Evolutionary conservation across 2,113 vertebrate species (phyloP).

Genomic region (Arizona elegans): DNA sequence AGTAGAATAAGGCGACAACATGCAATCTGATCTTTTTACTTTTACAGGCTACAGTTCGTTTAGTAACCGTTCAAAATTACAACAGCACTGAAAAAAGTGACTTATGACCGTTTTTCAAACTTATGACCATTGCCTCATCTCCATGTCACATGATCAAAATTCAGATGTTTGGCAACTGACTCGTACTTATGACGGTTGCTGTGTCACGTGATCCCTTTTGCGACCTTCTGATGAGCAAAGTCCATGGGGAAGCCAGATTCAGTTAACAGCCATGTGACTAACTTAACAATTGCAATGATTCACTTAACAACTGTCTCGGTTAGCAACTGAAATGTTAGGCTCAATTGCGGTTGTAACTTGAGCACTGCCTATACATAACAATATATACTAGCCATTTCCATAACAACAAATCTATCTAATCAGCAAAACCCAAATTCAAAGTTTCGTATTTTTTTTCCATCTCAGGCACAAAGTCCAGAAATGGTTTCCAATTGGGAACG

Average conservation of each 20-base stretch:
- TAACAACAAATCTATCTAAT: not conserved
- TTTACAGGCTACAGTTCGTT: no score
- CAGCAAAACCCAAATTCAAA: not conserved
- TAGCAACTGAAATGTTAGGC: not conserved
- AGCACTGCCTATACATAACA: not conserved
- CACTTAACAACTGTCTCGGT: not conserved
- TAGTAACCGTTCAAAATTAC: not conserved
- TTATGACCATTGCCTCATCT: not conserved
- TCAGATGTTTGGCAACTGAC: not conserved
- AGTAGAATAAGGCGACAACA: no score
- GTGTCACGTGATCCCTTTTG: not conserved
- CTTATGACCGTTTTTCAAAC: not conserved
- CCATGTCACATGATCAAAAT: not conserved
- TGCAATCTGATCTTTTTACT: no score
- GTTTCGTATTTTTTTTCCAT: not conserved
- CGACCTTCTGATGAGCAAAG: not conserved
- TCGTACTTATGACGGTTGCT: not conserved
- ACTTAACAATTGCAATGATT: not conserved
- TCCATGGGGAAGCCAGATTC: not conserved
- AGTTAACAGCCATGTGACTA: not conserved
- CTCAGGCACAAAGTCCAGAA: not conserved
- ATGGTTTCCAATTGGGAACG: not conserved
- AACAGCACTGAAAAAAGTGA: not conserved
- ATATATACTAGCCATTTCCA: not conserved
- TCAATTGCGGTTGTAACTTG: not conserved